phyloP scores from a whole-genome alignment of 2,888 invertebrate genomes.

The Archaeoteleia sp. region DNA sequence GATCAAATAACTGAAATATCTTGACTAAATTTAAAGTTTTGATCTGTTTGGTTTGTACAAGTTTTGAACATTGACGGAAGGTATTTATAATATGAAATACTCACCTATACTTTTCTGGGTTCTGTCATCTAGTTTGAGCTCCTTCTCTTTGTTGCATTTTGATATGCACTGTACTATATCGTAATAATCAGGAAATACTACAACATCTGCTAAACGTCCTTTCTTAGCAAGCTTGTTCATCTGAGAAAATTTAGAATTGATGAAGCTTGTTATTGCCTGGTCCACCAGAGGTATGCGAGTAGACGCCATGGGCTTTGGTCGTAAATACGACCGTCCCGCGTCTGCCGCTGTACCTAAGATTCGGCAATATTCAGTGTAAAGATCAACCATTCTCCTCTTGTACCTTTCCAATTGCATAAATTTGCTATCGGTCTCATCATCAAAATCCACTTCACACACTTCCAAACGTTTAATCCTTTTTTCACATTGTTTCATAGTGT shows the following conservation, averaged over 20 bases:
- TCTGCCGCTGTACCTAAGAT: slow-evolving; percentile 61
- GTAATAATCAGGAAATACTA: slow-evolving; percentile 67
- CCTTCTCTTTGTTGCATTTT: slow-evolving; percentile 58
- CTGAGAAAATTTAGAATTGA: slow-evolving; percentile 63
- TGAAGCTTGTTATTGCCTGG: slow-evolving; percentile 66
- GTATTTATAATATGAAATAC: slow-evolving; percentile 19
- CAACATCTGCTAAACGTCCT: slow-evolving; percentile 52
- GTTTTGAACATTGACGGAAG: too few species aligned
- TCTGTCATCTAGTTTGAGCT: slow-evolving; percentile 56
- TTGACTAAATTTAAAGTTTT: too few species aligned
- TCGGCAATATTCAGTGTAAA: slow-evolving; percentile 60
- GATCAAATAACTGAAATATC: too few species aligned
- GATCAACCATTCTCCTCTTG: slow-evolving; percentile 61
- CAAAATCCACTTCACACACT: slow-evolving; percentile 82
- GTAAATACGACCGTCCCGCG: slow-evolving; percentile 61
- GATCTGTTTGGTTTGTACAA: too few species aligned
- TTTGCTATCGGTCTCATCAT: slow-evolving; percentile 83
- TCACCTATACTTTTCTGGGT: slow-evolving; percentile 60
- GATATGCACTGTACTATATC: slow-evolving; percentile 66
- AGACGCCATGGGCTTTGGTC: slow-evolving; percentile 60
- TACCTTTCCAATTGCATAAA: slow-evolving; percentile 83
- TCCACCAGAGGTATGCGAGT: slow-evolving; percentile 64
- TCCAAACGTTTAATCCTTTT: slow-evolving; percentile 82
- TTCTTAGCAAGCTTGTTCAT: slow-evolving; percentile 52
- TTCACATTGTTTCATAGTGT: slow-evolving; percentile 79